These are phyloP conservation scores for Petrolisthes manimaculis DNA, from an alignment of 2,888 invertebrate genomes.

Conservation along the genomic window DNA sequence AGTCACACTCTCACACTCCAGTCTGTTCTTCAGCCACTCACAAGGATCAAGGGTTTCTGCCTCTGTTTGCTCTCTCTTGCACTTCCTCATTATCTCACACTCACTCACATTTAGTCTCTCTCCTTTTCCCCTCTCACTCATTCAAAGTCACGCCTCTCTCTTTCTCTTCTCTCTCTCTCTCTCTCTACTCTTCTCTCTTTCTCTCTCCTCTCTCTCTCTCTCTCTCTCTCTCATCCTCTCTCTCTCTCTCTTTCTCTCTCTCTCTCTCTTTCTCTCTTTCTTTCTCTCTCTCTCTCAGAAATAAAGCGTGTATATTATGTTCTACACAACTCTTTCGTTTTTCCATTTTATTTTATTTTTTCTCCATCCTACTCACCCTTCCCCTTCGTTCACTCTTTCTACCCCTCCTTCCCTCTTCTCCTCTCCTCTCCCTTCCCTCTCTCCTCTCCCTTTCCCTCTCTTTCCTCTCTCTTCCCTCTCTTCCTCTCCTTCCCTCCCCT, in stretches of 20 bases:
- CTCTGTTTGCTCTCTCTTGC: background rate
- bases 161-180: background rate
- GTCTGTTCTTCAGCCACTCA: background rate
- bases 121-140: background rate
- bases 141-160: background rate
- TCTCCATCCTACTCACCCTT: background rate
- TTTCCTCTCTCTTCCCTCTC: background rate
- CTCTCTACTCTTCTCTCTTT: background rate
- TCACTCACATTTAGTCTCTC: background rate
- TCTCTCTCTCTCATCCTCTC: background rate
- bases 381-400: background rate
- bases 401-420: too few relatives aligned
- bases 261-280: slow-evolving; percentile 26
- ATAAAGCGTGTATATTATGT: background rate
- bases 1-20: background rate
- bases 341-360: background rate
- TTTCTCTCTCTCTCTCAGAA: slow-evolving; percentile 10
- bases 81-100: background rate
- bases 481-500: background rate
- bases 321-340: background rate
- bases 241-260: slow-evolving; percentile 16
- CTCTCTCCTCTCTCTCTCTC: background rate
- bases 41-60: background rate
- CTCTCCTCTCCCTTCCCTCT: background rate
- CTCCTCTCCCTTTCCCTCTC: too few relatives aligned